Base-by-base conservation (phyloP, 2,888 invertebrate genomes). In the Hypomecis punctinalis region DNA sequence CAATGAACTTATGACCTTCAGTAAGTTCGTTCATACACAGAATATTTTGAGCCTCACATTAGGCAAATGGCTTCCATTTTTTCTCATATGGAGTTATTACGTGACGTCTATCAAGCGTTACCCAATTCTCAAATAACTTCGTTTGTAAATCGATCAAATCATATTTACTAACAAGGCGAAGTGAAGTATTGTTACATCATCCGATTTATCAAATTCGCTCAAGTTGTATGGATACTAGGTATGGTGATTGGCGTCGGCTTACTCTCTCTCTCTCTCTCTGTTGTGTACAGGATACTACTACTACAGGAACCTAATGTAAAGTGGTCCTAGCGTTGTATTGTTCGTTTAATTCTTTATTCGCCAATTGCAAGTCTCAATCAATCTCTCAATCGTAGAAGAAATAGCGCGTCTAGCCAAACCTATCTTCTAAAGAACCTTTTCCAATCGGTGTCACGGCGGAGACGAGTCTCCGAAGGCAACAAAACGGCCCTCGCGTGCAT, bases 401-500 rank as follows among this genome's bases (percentile, higher is more conserved):
- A 11, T 8, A 23, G 4, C 33, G 6, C 35, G 7, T n/a, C 33
- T 35, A 35, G 0, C 11, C 33, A 43, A 37, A 13, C 8, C 0
- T 13, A 5, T 0, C 9, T 43, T 46, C 10, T 5, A 55, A 46
- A 60, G 42, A 43, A 46, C 36, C 13, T 10, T 39, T 52, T 52
- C n/a, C n/a, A 46, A 46, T 33, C 11, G 39, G 33, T 39, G 39
- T 8, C 11, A 39, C 46, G 23, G 37, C 1, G 6, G 4, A 52
- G 5, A 35, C 35, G 37, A 61, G 55, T 46, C 45, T 47, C 45
- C 36, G n/a, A 39, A 46, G 39, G 56, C 56, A 33, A 47, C 45
- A 62, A 23, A 3, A 23, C 23, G 23, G 23, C 23, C 23, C 60
- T 69, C 63, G 69, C 62, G 61, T 66, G 70, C 69, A 74, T 73